These are phyloP conservation scores for Spodoptera picta DNA, from an alignment of 2,888 invertebrate species.

Conservation along the genomic window DNA sequence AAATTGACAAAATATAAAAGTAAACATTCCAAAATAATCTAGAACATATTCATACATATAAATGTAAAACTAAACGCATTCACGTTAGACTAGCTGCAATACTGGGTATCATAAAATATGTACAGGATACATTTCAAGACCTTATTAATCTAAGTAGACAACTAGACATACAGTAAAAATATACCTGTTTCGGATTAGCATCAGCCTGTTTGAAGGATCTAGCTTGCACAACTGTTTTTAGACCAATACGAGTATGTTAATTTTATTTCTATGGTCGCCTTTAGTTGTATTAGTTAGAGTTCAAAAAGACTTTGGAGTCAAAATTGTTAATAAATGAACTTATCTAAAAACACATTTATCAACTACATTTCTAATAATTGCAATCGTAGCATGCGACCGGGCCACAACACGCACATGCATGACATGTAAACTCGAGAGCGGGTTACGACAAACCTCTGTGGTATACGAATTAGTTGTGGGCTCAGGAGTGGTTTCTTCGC, in stretches of 20 bases:
- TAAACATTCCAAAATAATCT: slow-evolving; percentile 40
- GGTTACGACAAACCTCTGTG: slow-evolving; percentile 86
- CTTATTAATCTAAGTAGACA: not conserved
- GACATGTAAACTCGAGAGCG: slow-evolving; percentile 72
- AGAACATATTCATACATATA: slow-evolving; percentile 6
- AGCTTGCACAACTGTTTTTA: slow-evolving; percentile 31
- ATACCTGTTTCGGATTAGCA: slow-evolving; percentile 5
- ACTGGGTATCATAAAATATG: slow-evolving; percentile 13
- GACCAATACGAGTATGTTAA: not conserved
- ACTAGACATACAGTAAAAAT: slow-evolving; percentile 9
- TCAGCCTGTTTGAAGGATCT: not conserved
- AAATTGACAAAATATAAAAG: slow-evolving; percentile 1
- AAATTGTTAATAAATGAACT: slow-evolving; percentile 4
- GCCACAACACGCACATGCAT: slow-evolving; percentile 62
- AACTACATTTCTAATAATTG: slow-evolving; percentile 36
- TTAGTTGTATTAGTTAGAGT: slow-evolving; percentile 37
- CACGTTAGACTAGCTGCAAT: slow-evolving; percentile 10
- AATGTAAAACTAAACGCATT: not conserved
- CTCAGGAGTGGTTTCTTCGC: slow-evolving; percentile 74
- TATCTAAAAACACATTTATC: slow-evolving; percentile 8
- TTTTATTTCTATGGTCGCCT: not conserved
- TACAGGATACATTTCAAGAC: slow-evolving; percentile 14
- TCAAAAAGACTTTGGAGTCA: slow-evolving; percentile 1
- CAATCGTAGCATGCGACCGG: slow-evolving; percentile 47
- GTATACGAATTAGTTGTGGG: slow-evolving; percentile 81